Evolutionary conservation across 1,140 invertebrate species (phyloP).

Genomic region (Lordiphosa stackelbergi): DNA sequence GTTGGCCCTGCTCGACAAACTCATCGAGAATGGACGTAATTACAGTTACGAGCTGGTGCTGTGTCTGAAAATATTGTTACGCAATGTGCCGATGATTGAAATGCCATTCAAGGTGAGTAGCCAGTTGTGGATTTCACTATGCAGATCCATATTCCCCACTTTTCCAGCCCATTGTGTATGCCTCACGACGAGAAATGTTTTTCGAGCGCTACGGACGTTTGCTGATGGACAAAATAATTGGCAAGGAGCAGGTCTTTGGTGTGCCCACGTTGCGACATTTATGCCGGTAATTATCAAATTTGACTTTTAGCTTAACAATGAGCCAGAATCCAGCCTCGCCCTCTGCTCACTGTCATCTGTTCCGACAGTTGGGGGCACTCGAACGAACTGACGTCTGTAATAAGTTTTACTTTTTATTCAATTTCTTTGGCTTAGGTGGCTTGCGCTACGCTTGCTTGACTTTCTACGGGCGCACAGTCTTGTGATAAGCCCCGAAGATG

Average conservation of each 20-base stretch:
- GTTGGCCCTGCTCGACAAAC: constrained; percentile 79
- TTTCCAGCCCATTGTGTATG: constrained; percentile 63
- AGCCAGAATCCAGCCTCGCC: too few species aligned
- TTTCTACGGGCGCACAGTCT: constrained; percentile 43
- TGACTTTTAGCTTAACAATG: constrained; percentile 18
- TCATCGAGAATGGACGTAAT: constrained; percentile 80
- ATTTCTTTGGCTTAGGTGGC: constrained; percentile 63
- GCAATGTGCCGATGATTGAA: constrained; percentile 79
- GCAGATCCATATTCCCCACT: neutral
- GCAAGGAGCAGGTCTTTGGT: constrained; percentile 70
- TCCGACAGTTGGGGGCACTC: constrained; percentile 7
- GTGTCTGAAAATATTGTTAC: constrained; percentile 83
- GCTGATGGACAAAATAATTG: constrained; percentile 81
- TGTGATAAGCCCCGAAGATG: constrained; percentile 62
- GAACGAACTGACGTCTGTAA: constrained; percentile 45
- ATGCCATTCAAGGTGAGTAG: constrained; percentile 74
- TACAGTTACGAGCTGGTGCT: constrained; percentile 83
- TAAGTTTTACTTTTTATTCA: constrained; percentile 67
- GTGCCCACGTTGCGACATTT: constrained; percentile 80
- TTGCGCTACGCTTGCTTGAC: constrained; percentile 55
- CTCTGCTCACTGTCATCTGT: too few species aligned
- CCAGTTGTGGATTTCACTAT: neutral
- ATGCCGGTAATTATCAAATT: constrained; percentile 76
- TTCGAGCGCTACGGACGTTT: constrained; percentile 82
- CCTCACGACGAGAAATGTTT: constrained; percentile 78